Base-by-base conservation (phyloP, 2,888 invertebrate species). In the Pachymerium ferrugineum region DNA sequence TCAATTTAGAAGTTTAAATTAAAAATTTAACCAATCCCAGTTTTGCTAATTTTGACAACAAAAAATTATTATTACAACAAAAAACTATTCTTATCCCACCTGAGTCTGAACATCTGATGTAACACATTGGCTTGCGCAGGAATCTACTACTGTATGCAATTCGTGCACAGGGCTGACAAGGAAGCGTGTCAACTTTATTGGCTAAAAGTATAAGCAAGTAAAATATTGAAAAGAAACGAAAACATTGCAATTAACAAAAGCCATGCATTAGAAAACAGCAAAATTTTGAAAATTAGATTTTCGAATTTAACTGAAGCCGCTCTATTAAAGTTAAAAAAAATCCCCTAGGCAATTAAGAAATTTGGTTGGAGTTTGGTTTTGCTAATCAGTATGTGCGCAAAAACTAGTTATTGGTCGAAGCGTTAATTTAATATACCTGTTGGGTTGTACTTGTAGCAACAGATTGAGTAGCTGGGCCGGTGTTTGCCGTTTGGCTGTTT, bases 111-210 rank as follows among this genome's bases (percentile, higher is more conserved):
- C 62, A 62, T 62, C 62, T 62, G 62, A 62, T 28, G 62, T 62
- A 62, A 62, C 62, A 28, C 10, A 62, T 28, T 25, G 25, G 28
- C 62, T 62, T 62, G 62, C 62, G n/a, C 62, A 28, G 62, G 62
- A 28, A 62, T 62, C 62, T 28, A 62, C 62, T 28, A 62, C 62
- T 62, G 62, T 62, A n/a, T 62, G 62, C 30, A 35, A 19, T 79
- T 88, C 89, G 33, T 89, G 85, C 1, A 92, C 91, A 25, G 92
- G 91, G 81, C 91, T 92, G 78, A 92, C 91, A 81, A 91, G 86
- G 83, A 92, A 92, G 74, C 92, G 85, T 31, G 92, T 92, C 78
- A 92, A 90, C 81, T 92, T 92, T 75, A 91, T 85, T 47, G 86
- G 85, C 70, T 81, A 77, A 75, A 74, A 76, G 75, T 47, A 74